Conservation (phyloP, 2,888 invertebrate species). For the Keiferia lycopersicella region DNA sequence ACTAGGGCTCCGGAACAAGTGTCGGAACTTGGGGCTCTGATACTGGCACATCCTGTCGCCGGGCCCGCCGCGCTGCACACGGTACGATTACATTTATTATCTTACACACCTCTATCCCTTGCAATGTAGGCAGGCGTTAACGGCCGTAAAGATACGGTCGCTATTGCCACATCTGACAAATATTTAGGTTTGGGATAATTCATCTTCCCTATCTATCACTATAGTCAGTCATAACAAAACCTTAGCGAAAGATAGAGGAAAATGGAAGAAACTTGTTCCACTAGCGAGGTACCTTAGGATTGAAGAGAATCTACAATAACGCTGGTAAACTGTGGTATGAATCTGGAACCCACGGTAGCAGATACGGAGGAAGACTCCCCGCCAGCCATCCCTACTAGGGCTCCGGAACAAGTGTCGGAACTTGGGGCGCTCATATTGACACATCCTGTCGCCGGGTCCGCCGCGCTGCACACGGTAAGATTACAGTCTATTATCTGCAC, state of each 20-base stretch:
- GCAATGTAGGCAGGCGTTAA: no score
- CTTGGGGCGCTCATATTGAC: conserved; percentile 88
- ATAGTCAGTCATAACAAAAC: no score
- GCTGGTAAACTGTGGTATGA: conserved; percentile 85
- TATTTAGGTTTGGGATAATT: no score
- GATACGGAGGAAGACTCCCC: conserved; percentile 84
- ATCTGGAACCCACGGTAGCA: conserved; percentile 74
- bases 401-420: conserved; percentile 90
- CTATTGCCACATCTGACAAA: no score
- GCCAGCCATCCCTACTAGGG: conserved; percentile 70
- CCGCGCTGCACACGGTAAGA: conserved; percentile 59
- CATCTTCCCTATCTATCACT: no score
- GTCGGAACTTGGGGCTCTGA: conserved; percentile 89
- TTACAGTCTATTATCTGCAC: no score
- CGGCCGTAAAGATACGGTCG: no score
- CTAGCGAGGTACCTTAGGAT: no score
- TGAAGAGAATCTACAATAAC: no score
- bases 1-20: conserved; percentile 84
- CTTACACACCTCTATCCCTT: no score
- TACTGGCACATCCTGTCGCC: conserved; percentile 80
- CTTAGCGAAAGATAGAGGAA: no score
- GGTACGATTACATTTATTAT: conserved; percentile 41
- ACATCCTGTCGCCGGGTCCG: conserved; percentile 63
- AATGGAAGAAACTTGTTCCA: no score
- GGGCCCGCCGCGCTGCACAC: conserved; percentile 62